Evolutionary conservation across 2,888 invertebrate genomes (phyloP).

Genomic region (Diarsia rubi): DNA sequence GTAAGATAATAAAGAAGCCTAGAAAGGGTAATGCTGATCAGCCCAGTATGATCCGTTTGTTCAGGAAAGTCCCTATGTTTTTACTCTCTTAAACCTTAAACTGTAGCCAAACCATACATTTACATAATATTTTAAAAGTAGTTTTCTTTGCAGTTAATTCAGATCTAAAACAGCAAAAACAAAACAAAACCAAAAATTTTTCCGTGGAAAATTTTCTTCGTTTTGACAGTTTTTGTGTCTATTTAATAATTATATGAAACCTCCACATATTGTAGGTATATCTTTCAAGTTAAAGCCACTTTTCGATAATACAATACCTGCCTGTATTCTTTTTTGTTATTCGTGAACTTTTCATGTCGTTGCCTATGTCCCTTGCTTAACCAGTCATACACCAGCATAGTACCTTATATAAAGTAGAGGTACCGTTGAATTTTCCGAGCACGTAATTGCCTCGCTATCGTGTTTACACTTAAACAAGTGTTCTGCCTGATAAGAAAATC

Average conservation of each 20-base stretch:
- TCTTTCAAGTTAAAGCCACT: not conserved
- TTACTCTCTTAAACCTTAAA: not conserved
- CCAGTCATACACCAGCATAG: slow-evolving; percentile 36
- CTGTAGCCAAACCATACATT: not conserved
- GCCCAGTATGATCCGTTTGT: too few relatives aligned
- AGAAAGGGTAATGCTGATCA: too few relatives aligned
- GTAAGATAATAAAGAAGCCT: too few relatives aligned
- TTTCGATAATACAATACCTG: not conserved
- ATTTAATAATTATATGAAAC: not conserved
- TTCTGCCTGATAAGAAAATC: slow-evolving; percentile 48
- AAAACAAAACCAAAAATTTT: too few relatives aligned
- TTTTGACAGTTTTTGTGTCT: not conserved
- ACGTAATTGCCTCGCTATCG: slow-evolving; percentile 61
- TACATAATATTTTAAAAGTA: too few relatives aligned
- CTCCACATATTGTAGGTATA: not conserved
- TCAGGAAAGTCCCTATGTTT: not conserved
- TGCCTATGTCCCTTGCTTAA: slow-evolving; percentile 8
- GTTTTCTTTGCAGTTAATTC: not conserved
- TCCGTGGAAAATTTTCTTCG: not conserved
- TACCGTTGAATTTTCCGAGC: slow-evolving; percentile 57
- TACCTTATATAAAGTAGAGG: slow-evolving; percentile 58
- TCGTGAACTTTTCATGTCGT: not conserved
- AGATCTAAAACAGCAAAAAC: too few relatives aligned
- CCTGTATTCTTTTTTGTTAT: not conserved
- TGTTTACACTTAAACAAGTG: slow-evolving; percentile 65